Percentiles rank a stretch among this genome's conserved stretches.
phyloP scores from a whole-genome alignment of 2,797 vertebrate species.

The Yasuhikotakia modesta region DNA sequence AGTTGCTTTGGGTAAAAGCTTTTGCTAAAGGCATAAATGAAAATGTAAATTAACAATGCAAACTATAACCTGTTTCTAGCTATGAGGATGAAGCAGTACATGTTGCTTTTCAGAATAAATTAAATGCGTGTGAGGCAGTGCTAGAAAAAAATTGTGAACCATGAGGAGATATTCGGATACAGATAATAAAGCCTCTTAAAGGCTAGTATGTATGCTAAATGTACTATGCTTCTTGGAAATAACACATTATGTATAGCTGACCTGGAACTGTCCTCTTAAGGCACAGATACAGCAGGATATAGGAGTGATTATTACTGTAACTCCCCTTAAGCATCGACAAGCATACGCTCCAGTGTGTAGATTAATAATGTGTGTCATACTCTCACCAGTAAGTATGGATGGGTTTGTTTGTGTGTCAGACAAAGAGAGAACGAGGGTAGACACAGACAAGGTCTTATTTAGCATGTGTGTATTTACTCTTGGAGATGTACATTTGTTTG shows the following conservation, averaged over 20 bases:
- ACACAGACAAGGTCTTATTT: not conserved
- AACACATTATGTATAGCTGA: slow-evolving; percentile 69
- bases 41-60: too few species aligned
- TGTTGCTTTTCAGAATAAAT: not conserved
- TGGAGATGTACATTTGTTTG: slow-evolving; percentile 1
- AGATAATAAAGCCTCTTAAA: not conserved
- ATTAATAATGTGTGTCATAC: slow-evolving; percentile 63
- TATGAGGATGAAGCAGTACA: not conserved
- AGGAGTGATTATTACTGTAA: slow-evolving; percentile 58
- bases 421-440: not conserved
- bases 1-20: too few species aligned
- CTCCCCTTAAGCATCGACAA: slow-evolving; percentile 57
- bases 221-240: slow-evolving; percentile 54
- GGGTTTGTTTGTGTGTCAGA: slow-evolving; percentile 3
- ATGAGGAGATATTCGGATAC: not conserved
- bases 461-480: slow-evolving; percentile 8
- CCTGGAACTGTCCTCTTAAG: slow-evolving; percentile 68
- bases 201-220: too few species aligned
- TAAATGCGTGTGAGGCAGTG: not conserved
- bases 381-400: slow-evolving; percentile 52
- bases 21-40: too few species aligned
- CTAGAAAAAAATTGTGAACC: not conserved
- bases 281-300: slow-evolving; percentile 61
- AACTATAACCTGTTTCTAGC: too few species aligned
- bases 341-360: slow-evolving; percentile 62